Percentiles rank a stretch among this genome's conserved stretches.
These are phyloP conservation scores for Aphidoletes aphidimyza DNA, from an alignment of 2,888 invertebrate species.

Conservation along the genomic window DNA sequence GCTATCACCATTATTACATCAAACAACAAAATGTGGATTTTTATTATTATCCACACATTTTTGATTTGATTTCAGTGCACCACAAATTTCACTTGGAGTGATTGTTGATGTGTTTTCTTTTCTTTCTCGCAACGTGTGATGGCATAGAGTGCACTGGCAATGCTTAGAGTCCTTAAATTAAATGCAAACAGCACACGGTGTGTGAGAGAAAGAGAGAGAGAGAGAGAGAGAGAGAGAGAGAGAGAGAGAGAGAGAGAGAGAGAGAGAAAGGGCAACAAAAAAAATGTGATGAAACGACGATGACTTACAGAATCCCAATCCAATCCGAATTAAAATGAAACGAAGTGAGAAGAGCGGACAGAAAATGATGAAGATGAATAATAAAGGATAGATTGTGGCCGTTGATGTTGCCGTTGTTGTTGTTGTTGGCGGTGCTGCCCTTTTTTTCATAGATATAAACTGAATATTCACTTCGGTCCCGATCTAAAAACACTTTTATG, in stretches of 20 bases:
- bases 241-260: too few relatives aligned
- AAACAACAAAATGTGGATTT: background rate
- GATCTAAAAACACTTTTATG: background rate
- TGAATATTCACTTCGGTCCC: background rate
- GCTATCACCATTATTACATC: slow-evolving; percentile 19
- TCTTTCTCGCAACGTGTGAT: background rate
- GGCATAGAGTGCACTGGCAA: background rate
- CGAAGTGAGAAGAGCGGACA: background rate
- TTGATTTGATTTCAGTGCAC: slow-evolving; percentile 27
- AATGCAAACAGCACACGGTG: too few relatives aligned
- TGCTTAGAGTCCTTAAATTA: slow-evolving; percentile 10
- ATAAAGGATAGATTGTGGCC: slow-evolving; percentile 15
- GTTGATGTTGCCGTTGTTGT: too few relatives aligned
- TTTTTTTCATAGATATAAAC: slow-evolving; percentile 4
- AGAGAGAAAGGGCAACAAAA: background rate
- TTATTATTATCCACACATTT: background rate
- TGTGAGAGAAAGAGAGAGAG: too few relatives aligned
- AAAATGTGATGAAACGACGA: slow-evolving; percentile 45
- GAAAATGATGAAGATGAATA: slow-evolving; percentile 17
- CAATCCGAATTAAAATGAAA: background rate
- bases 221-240: background rate
- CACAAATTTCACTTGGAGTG: background rate
- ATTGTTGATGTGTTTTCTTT: background rate
- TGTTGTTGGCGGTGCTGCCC: background rate
- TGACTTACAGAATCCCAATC: slow-evolving; percentile 19